Base-by-base conservation (phyloP, 2,888 invertebrate species). In the Chesias legatella region DNA sequence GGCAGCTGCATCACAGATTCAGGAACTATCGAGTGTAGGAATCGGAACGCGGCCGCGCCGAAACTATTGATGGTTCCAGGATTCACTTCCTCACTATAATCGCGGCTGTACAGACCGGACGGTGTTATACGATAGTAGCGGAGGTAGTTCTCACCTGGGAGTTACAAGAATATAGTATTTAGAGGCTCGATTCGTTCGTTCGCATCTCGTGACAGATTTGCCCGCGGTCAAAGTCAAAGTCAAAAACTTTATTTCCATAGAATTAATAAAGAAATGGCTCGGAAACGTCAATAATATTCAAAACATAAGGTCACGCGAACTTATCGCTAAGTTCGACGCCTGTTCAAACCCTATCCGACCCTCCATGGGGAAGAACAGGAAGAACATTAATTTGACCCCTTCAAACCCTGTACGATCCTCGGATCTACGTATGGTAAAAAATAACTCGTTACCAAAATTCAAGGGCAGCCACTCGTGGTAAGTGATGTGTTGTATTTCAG, bases 41-140 rank as follows among this genome's bases (percentile, higher is more conserved):
- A 93, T 65, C 94, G 83, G 73, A 92, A 93, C 11, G 94, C 94
- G 0, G 91, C 92, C 0, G 90, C 91, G 0, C 92, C 90, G 61
- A 93, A 93, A 26, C 91, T 91, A 62, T 93, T 93, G 43, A 94
- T 83, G 23, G 91, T 75, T 1, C 90, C 91, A 0, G 93, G 91
- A 65, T 93, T 90, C 0, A 93, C 90, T 1, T 84, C 80, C 9
- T 89, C 83, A 56, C 90, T 84, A 74, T 94, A 94, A 72, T 94
- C 94, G 44, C 91, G 89, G 17, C 91, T 91, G 73, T 90, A 92
- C 17, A 85, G 80, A 0, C 89, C 75, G 0, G 89, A 89, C 0
- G 92, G 92, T 0, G 92, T 74, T 9, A 94, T 90, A 34, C 90
- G 89, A 64, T 92, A 91, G 56, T 90, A 89, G 13, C 90, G 76